phyloP scores from a whole-genome alignment of 2,113 vertebrate genomes.

The Sinocyclocheilus anophthalmus region DNA sequence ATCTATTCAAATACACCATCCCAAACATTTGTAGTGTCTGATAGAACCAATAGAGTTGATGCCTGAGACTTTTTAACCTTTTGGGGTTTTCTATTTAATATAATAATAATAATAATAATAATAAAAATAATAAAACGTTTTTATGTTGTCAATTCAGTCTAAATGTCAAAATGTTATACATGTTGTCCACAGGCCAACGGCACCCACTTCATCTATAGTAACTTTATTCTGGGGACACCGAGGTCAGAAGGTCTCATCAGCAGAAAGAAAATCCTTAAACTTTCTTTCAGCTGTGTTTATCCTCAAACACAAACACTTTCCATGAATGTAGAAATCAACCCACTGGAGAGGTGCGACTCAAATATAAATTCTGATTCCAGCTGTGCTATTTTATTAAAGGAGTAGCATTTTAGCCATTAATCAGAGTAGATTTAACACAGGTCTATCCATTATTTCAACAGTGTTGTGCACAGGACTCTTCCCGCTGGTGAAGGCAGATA shows the following conservation, averaged over 20 bases:
- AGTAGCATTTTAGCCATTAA: neutral
- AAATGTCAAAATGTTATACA: neutral
- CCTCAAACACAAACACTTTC: constrained; percentile 29
- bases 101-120: too few relatives aligned
- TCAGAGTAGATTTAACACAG: neutral
- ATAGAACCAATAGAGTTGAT: neutral
- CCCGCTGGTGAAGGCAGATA: constrained; percentile 62
- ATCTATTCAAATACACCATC: neutral
- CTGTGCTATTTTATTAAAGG: neutral
- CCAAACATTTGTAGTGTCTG: neutral
- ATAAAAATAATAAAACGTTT: neutral
- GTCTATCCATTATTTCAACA: constrained; percentile 39
- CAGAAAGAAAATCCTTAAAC: constrained; percentile 23
- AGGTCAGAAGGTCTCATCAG: neutral
- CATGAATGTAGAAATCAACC: constrained; percentile 31
- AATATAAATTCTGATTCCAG: neutral
- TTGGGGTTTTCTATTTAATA: neutral
- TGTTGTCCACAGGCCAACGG: constrained; percentile 41
- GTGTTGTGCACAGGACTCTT: constrained; percentile 61
- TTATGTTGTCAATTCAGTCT: neutral
- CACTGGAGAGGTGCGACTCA: constrained; percentile 1
- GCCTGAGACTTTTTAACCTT: too few relatives aligned
- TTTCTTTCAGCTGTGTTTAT: constrained; percentile 39
- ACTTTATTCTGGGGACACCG: constrained; percentile 24
- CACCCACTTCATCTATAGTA: constrained; percentile 43